phyloP scores from a whole-genome alignment of 2,797 vertebrate genomes.

The Parotocinclus haroldoi region DNA sequence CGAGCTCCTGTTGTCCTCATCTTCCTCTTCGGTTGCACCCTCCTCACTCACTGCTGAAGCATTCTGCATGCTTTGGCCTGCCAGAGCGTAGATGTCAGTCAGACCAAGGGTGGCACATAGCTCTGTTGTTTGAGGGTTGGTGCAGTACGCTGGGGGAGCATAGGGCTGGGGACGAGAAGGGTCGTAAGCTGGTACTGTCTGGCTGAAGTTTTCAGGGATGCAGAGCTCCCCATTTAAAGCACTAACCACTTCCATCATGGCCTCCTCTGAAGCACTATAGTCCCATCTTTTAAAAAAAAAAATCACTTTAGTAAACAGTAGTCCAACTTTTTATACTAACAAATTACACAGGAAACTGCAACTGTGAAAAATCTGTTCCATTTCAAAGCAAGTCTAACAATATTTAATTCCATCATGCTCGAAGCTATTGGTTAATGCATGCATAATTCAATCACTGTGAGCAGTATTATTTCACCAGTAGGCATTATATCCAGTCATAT shows the following conservation, averaged over 20 bases:
- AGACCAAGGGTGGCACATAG: constrained; percentile 87
- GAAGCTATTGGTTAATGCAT: too few relatives aligned
- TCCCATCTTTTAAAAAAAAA: constrained; percentile 84
- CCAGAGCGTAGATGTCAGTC: constrained; percentile 81
- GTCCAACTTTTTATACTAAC: too few relatives aligned
- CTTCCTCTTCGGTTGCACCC: constrained; percentile 65
- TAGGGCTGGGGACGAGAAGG: constrained; percentile 75
- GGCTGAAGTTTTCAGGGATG: constrained; percentile 86
- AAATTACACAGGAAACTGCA: too few relatives aligned
- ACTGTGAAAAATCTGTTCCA: too few relatives aligned
- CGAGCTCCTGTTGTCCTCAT: constrained; percentile 70
- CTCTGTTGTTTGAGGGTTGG: constrained; percentile 92
- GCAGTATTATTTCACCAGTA: too few relatives aligned
- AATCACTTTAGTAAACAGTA: too few relatives aligned
- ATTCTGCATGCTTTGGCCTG: constrained; percentile 62
- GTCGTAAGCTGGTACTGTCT: constrained; percentile 76
- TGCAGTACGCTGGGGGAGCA: constrained; percentile 68
- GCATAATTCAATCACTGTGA: too few relatives aligned
- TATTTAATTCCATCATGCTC: too few relatives aligned
- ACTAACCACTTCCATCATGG: constrained; percentile 81
- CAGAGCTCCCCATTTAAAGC: constrained; percentile 79
- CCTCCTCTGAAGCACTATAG: constrained; percentile 82
- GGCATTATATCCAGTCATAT: too few relatives aligned
- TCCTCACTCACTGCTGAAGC: constrained; percentile 39
- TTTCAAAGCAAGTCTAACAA: too few relatives aligned